Conservation (phyloP, 2,888 invertebrate genomes). For the Trachelus tabidus region DNA sequence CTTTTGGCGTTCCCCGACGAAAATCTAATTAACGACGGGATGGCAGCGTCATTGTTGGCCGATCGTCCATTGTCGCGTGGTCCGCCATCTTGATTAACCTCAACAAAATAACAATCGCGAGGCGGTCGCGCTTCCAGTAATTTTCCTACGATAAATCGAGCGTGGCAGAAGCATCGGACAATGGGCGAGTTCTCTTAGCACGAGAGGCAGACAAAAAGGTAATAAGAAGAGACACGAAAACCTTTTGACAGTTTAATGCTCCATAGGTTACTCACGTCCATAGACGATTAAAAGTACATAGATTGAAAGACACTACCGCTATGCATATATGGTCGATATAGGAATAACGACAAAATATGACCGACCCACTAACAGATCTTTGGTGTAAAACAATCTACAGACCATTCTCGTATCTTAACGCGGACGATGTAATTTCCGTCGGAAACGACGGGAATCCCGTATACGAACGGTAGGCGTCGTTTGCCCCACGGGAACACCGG, state of each 20-base stretch:
- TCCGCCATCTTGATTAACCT: slow-evolving; percentile 21
- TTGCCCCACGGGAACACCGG: not conserved
- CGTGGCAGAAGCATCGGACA: slow-evolving; percentile 1
- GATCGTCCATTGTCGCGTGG: slow-evolving; percentile 20
- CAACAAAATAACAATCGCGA: slow-evolving; percentile 15
- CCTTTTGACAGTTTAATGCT: not conserved
- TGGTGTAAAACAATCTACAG: not conserved
- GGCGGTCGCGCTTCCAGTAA: slow-evolving; percentile 5
- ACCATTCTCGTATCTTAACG: not conserved
- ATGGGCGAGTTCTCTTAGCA: not conserved
- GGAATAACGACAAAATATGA: not conserved
- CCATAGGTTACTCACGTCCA: not conserved
- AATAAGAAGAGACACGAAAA: not conserved
- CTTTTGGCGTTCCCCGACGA: slow-evolving; percentile 4
- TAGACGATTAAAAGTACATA: not conserved
- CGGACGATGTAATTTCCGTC: not conserved
- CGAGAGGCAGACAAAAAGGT: not conserved
- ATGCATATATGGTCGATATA: not conserved
- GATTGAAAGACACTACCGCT: not conserved
- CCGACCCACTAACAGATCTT: not conserved
- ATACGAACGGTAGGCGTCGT: not conserved
- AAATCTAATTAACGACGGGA: slow-evolving; percentile 23
- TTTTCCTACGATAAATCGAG: slow-evolving; percentile 4
- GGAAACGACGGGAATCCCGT: not conserved
- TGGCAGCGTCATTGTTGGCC: slow-evolving; percentile 15